These are phyloP conservation scores for Hyphantria cunea DNA, from an alignment of 1,140 invertebrate species.

Conservation along the genomic window DNA sequence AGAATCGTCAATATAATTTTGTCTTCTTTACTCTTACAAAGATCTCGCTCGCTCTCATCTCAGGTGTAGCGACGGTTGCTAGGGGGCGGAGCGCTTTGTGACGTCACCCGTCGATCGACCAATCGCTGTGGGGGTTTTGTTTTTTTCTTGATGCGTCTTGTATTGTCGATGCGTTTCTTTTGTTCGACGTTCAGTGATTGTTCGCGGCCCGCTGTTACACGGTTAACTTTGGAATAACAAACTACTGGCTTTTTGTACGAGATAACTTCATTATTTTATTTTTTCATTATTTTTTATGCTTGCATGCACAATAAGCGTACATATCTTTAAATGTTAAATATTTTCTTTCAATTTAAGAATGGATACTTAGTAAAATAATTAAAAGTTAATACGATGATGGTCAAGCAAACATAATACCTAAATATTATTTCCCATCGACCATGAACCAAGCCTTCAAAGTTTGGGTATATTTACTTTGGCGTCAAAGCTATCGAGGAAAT, in stretches of 20 bases:
- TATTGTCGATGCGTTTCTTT: slow-evolving; percentile 58
- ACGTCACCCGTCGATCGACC: slow-evolving; percentile 63
- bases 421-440: no score
- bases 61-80: slow-evolving; percentile 68
- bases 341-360: no score
- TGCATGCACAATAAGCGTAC: no score
- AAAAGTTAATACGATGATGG: no score
- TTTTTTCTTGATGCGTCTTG: slow-evolving; percentile 43
- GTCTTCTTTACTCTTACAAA: slow-evolving; percentile 52
- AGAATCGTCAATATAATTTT: slow-evolving; percentile 55
- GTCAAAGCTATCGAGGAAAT: no score
- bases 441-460: no score
- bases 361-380: no score
- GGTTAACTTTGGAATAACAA: slow-evolving; percentile 46
- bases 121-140: slow-evolving; percentile 43
- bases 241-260: slow-evolving; percentile 27
- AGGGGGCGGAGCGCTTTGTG: slow-evolving; percentile 65
- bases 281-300: neutral
- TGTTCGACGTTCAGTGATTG: slow-evolving; percentile 49
- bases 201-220: slow-evolving; percentile 29
- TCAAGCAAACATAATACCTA: no score
- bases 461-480: no score
- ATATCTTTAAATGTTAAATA: no score
- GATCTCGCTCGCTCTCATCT: slow-evolving; percentile 66
- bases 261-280: slow-evolving; percentile 19